A percentile compares a stretch with the other conserved stretches of the same genome.
Conservation (phyloP, 2,113 vertebrate species). For the Cyprichromis sp. region DNA sequence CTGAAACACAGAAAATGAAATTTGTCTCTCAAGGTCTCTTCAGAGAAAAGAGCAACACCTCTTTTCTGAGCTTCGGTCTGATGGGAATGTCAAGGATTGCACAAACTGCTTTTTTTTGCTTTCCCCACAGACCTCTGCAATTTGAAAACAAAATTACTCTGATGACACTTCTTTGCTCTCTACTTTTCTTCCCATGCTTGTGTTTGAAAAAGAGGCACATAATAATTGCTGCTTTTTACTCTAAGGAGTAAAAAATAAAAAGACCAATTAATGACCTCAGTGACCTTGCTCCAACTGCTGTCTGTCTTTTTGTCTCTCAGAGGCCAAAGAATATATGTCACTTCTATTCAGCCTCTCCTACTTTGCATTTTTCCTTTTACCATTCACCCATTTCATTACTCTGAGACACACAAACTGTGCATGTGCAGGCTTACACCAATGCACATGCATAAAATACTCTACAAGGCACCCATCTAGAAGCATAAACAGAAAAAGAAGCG, state of each 20-base stretch:
- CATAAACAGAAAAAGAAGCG: not conserved
- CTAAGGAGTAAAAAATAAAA: not conserved
- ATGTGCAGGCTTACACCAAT: rapidly evolving
- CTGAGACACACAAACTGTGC: not conserved
- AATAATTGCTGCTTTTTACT: not conserved
- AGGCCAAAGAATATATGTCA: not conserved
- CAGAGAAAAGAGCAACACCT: not conserved
- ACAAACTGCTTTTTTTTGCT: not conserved
- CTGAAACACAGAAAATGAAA: not conserved
- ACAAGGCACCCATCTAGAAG: not conserved
- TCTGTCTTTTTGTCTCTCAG: not conserved
- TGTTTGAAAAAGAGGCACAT: not conserved
- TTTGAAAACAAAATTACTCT: not conserved
- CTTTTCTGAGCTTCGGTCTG: not conserved
- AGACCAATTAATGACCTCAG: not conserved
- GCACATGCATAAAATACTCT: not conserved
- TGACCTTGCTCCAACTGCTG: not conserved
- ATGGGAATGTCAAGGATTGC: not conserved
- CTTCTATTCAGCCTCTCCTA: not conserved
- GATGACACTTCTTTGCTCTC: not conserved
- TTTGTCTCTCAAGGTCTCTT: not conserved
- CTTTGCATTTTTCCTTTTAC: not conserved
- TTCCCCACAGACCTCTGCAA: not conserved
- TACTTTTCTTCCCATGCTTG: not conserved
- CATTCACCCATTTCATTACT: not conserved